Percentiles rank a stretch among this genome's conserved stretches.
Conservation (phyloP, 2,888 invertebrate species). For the Dastarcus helophoroides region DNA sequence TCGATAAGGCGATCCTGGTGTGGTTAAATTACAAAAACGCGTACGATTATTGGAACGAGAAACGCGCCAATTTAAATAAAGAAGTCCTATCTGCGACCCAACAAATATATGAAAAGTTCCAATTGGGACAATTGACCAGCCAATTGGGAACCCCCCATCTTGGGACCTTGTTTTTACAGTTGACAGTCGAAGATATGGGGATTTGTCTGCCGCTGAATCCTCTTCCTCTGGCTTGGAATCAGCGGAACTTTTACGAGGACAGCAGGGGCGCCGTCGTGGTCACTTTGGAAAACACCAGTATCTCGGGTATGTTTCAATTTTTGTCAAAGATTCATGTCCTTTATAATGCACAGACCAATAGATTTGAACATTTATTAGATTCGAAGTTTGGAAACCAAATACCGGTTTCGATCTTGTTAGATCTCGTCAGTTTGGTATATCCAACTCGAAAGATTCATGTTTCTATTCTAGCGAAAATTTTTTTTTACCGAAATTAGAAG, state of each 20-base stretch:
- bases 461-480: too few relatives aligned
- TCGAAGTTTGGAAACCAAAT: too few relatives aligned
- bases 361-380: too few relatives aligned
- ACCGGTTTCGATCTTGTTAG: too few relatives aligned
- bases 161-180: conserved; percentile 82
- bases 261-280: conserved; percentile 87
- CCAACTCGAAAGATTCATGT: too few relatives aligned
- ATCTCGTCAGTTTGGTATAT: too few relatives aligned
- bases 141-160: conserved; percentile 66
- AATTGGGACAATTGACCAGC: conserved; percentile 66
- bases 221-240: conserved; percentile 60
- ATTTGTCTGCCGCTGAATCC: conserved; percentile 87
- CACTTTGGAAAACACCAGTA: conserved; percentile 91
- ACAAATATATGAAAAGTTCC: conserved; percentile 62
- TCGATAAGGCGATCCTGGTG: conserved; percentile 95
- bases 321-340: too few relatives aligned
- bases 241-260: conserved; percentile 61
- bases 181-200: conserved; percentile 94
- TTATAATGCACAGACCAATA: too few relatives aligned
- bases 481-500: too few relatives aligned
- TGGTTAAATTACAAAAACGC: conserved; percentile 99
- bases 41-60: conserved; percentile 98
- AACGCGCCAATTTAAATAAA: conserved; percentile 79
- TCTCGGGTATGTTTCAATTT: conserved; percentile 41
- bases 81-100: conserved; percentile 72